These are phyloP conservation scores for Lepus timidus DNA, from an alignment of 2,113 vertebrate genomes.

Conservation along the genomic window DNA sequence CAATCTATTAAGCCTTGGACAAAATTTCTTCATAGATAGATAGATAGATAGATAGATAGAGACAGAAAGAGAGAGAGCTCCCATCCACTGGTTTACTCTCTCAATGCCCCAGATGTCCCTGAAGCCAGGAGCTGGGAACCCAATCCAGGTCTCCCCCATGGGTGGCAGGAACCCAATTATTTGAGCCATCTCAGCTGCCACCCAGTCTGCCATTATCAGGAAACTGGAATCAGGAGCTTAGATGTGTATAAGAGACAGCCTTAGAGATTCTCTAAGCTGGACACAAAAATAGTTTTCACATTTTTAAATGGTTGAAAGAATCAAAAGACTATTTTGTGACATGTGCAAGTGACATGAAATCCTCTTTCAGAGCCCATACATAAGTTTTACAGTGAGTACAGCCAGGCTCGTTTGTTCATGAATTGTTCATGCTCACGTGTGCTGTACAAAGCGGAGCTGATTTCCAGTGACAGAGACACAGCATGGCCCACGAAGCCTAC, in stretches of 20 bases:
- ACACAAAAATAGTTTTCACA: neutral
- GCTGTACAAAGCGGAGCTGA: neutral
- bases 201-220: no score
- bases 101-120: no score
- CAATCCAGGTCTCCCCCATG: no score
- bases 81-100: no score
- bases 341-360: conserved; percentile 13
- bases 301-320: neutral
- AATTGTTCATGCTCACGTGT: neutral
- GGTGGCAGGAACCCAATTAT: no score
- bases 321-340: neutral
- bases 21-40: neutral
- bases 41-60: no score
- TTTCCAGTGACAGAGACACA: neutral
- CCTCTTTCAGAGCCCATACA: neutral
- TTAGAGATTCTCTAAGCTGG: neutral
- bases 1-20: neutral
- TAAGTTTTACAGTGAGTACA: conserved; percentile 39
- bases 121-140: no score
- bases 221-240: no score
- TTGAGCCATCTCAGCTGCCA: no score
- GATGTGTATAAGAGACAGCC: no score
- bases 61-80: no score
- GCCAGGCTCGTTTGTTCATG: neutral
- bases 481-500: neutral